Conservation (phyloP, 64 coral and sea anemone genomes). For the Catalaphyllia jardinei region DNA sequence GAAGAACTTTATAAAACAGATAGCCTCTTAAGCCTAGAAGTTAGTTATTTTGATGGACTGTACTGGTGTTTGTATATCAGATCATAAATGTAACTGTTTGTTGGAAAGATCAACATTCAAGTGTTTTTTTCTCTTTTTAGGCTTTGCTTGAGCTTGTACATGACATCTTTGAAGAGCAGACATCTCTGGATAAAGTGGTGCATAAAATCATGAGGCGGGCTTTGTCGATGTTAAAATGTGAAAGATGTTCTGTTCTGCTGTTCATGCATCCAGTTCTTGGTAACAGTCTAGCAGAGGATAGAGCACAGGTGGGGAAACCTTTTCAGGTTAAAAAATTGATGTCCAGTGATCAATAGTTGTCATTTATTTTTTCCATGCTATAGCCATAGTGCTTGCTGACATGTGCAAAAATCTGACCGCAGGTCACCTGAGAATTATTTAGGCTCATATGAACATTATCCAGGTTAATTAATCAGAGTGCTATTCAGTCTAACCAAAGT, state of each 20-base stretch:
- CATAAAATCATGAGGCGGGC: slow-evolving; percentile 95
- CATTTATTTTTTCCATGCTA: background rate
- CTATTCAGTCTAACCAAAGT: too few relatives aligned
- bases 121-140: slow-evolving; percentile 13
- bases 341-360: too few relatives aligned
- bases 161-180: slow-evolving; percentile 99
- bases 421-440: too few relatives aligned
- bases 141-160: slow-evolving; percentile 96
- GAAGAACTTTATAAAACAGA: too few relatives aligned
- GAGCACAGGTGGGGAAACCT: slow-evolving; percentile 63
- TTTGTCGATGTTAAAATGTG: slow-evolving; percentile 91
- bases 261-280: slow-evolving; percentile 87
- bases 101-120: background rate
- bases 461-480: too few relatives aligned
- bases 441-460: too few relatives aligned
- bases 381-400: too few relatives aligned
- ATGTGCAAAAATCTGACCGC: too few relatives aligned
- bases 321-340: too few relatives aligned
- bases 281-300: slow-evolving; percentile 73
- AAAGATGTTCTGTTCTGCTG: slow-evolving; percentile 92
- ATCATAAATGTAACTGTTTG: too few relatives aligned
- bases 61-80: background rate
- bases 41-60: background rate
- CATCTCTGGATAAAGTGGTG: slow-evolving; percentile 91
- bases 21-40: too few relatives aligned